Base-by-base conservation (phyloP, 2,888 invertebrate genomes). In the Rhagonycha lutea region DNA sequence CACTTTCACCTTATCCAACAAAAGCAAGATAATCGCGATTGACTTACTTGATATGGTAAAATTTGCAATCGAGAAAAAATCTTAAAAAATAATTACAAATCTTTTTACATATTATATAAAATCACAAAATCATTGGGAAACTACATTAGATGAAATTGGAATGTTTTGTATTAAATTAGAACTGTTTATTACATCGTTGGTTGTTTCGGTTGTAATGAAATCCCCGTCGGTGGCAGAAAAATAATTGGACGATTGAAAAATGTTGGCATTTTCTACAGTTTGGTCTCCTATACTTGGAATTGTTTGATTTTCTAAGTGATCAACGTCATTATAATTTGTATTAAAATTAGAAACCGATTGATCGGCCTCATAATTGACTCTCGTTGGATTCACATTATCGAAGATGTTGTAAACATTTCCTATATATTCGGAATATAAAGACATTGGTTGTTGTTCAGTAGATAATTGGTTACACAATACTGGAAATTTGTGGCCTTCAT, bases 181-280 rank as follows among this genome's bases (percentile, higher is more conserved):
- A 70, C 23, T 68, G 12, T 68, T 69, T 29, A 68, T 28, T 67
- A 68, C 12, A 8, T 93, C 93, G n/a, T 47, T 47, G 47, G 47
- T 47, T 0, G 92, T 91, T 0, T 92, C 92, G 0, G 90, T 90
- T 5, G 91, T 91, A 78, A 90, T 89, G 76, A 85, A 84, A 76
- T 86, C 87, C 11, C 73, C 32, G 29, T 89, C 89, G 62, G 89
- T 89, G 63, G 89, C 89, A 3, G 88, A 88, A 82, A 93, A 94
- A 84, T 93, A 94, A 83, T 91, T 93, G 0, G 92, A 89, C 80
- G 92, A 92, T 80, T 91, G 91, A 81, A 92, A 92, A 76, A 91
- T 88, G 79, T 74, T 83, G 77, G 78, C 61, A 24, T 75, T 23
- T 24, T 65, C 63, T 24, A 24, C 63, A 10, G n/a, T 65, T 24